Evolutionary conservation across 2,888 invertebrate genomes (phyloP).

Genomic region (Pediacus dermestoides): DNA sequence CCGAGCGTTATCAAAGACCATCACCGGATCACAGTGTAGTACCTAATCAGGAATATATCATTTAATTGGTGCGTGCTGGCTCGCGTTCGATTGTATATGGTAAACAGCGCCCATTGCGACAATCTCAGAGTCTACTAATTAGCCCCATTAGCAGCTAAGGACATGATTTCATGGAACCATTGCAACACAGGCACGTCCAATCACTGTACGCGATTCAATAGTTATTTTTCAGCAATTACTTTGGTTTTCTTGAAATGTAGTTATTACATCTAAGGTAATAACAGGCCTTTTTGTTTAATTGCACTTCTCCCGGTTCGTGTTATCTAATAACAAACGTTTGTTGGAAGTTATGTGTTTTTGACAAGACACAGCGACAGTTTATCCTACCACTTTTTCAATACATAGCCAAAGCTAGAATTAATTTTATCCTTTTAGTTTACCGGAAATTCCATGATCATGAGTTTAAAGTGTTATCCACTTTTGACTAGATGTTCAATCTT

Average conservation of each 20-base stretch:
- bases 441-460: too few species aligned
- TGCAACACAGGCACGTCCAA: slow-evolving; percentile 33
- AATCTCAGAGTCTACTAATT: slow-evolving; percentile 44
- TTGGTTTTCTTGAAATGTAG: slow-evolving; percentile 1
- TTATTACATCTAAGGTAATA: slow-evolving; percentile 27
- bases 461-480: too few species aligned
- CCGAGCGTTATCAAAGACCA: slow-evolving; percentile 31
- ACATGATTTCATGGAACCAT: slow-evolving; percentile 43
- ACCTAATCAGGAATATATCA: slow-evolving; percentile 38
- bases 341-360: too few species aligned
- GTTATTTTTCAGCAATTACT: slow-evolving; percentile 33
- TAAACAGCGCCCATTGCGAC: slow-evolving; percentile 43
- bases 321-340: slow-evolving; percentile 23
- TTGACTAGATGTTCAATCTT: too few species aligned
- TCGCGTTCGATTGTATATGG: slow-evolving; percentile 35
- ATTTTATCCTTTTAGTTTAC: too few species aligned
- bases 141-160: slow-evolving; percentile 43
- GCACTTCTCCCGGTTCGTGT: slow-evolving; percentile 26
- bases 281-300: slow-evolving; percentile 26
- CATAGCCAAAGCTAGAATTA: too few species aligned
- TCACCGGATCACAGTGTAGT: slow-evolving; percentile 29
- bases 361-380: too few species aligned
- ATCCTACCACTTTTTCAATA: too few species aligned
- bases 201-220: slow-evolving; percentile 32
- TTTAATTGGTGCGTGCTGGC: slow-evolving; percentile 39